Evolutionary conservation across 2,113 vertebrate genomes (phyloP).

Genomic region (Pardalotus punctatus): DNA sequence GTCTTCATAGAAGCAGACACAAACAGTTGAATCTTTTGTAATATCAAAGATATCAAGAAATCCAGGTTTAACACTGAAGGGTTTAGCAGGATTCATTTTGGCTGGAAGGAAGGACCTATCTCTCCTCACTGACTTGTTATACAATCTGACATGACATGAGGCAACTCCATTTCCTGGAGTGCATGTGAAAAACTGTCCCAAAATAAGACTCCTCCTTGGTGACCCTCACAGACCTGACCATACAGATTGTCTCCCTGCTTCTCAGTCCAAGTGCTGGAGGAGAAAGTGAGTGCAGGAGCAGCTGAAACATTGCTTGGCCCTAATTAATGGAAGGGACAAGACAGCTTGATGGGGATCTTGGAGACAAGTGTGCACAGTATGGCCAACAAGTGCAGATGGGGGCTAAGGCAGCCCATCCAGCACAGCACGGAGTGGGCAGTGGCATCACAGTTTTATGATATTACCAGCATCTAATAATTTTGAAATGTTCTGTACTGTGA

Average conservation of each 20-base stretch:
- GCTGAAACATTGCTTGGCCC: neutral
- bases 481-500: neutral
- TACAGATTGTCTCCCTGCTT: neutral
- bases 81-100: neutral
- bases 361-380: neutral
- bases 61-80: rapidly evolving
- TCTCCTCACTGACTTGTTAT: neutral
- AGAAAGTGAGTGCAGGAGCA: neutral
- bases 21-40: neutral
- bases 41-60: neutral
- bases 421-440: neutral
- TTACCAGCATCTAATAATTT: neutral
- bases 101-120: neutral
- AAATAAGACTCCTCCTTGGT: neutral
- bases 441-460: neutral
- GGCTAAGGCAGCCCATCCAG: neutral
- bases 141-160: neutral
- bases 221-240: neutral
- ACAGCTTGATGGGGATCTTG: rapidly evolving
- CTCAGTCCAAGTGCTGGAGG: neutral
- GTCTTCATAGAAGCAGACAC: neutral
- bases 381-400: neutral
- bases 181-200: neutral
- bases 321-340: neutral
- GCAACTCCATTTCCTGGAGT: neutral